These are phyloP conservation scores for Dendrolimus punctatus DNA, from an alignment of 1,140 invertebrate species.

Conservation along the genomic window DNA sequence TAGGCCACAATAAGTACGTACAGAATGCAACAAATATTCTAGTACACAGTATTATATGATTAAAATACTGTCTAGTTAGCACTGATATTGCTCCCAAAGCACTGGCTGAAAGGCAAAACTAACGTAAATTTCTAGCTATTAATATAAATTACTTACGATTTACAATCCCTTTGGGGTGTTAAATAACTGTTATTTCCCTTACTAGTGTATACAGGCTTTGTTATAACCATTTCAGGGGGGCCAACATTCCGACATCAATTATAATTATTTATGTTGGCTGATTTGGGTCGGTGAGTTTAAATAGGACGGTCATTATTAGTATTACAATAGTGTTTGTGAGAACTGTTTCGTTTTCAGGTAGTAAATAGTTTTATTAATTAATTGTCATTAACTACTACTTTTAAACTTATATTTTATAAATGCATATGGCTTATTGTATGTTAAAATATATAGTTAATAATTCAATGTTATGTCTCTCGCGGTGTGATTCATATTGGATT, in stretches of 20 bases:
- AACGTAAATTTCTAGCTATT: constrained; percentile 57
- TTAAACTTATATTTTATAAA: too few species aligned
- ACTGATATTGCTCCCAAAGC: constrained; percentile 49
- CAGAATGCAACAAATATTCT: too few species aligned
- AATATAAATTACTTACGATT: constrained; percentile 64
- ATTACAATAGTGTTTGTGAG: too few species aligned
- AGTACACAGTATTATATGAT: constrained; percentile 36
- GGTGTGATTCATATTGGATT: too few species aligned
- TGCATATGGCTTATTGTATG: too few species aligned
- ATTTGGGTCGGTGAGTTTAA: constrained; percentile 10
- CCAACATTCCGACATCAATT: constrained; percentile 29
- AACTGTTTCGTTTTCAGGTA: too few species aligned
- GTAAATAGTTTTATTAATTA: too few species aligned
- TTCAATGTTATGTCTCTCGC: too few species aligned
- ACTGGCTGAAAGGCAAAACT: constrained; percentile 44
- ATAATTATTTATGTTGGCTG: constrained; percentile 33
- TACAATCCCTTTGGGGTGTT: constrained; percentile 50
- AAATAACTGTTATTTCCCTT: constrained; percentile 44
- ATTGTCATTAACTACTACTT: too few species aligned
- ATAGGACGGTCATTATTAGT: not conserved
- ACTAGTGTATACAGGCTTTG: constrained; percentile 30
- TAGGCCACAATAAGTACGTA: too few species aligned
- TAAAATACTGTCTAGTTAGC: constrained; percentile 40
- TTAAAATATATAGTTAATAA: too few species aligned
- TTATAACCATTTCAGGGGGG: constrained; percentile 26